These are phyloP conservation scores for Pinna nobilis DNA, from an alignment of 1,140 invertebrate genomes.

Conservation along the genomic window DNA sequence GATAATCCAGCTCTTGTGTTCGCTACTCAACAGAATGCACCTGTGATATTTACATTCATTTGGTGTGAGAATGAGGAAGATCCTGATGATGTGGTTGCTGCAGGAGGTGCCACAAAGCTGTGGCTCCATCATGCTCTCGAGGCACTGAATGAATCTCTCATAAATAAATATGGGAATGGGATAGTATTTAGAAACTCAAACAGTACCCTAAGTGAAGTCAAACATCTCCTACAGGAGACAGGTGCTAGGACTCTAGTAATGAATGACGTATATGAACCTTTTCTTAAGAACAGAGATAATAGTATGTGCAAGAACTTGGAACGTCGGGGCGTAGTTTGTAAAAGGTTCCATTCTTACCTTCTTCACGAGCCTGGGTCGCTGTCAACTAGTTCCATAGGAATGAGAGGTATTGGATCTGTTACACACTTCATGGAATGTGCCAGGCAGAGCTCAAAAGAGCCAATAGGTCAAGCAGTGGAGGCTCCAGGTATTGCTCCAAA, in stretches of 20 bases:
- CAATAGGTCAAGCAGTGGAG: conserved; percentile 40
- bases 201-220: conserved; percentile 13
- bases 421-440: conserved; percentile 49
- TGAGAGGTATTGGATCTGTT: conserved; percentile 48
- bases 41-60: conserved; percentile 39
- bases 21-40: conserved; percentile 66
- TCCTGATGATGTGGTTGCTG: conserved; percentile 32
- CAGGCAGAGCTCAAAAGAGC: conserved; percentile 32
- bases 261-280: conserved; percentile 54
- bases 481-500: conserved; percentile 25
- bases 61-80: conserved; percentile 45
- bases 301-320: conserved; percentile 33
- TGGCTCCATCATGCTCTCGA: conserved; percentile 46
- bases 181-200: conserved; percentile 40
- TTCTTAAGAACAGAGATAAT: conserved; percentile 46
- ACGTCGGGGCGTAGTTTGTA: conserved; percentile 30
- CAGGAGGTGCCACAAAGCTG: conserved; percentile 45
- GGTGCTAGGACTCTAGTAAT: conserved; percentile 38
- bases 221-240: conserved; percentile 25
- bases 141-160: conserved; percentile 27
- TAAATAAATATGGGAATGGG: conserved; percentile 31
- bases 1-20: conserved; percentile 90
- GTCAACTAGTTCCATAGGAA: conserved; percentile 39
- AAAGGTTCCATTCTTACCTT: conserved; percentile 42
- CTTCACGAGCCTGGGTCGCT: conserved; percentile 45